phyloP scores from a whole-genome alignment of 2,797 vertebrate genomes.

The Poliocrania exsul region DNA sequence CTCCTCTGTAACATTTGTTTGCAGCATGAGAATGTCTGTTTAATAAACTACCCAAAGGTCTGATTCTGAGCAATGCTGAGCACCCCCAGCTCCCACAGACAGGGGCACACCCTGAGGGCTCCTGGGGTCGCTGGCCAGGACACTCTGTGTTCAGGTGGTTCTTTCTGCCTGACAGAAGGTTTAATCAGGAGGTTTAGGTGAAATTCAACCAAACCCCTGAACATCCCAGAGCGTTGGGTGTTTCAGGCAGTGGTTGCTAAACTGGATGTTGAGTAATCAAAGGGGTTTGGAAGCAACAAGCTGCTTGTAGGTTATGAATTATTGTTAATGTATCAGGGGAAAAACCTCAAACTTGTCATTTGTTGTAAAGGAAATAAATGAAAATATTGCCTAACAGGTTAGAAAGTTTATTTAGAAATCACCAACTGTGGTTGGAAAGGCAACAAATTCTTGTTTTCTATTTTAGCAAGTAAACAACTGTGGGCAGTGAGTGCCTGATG shows the following conservation, averaged over 20 bases:
- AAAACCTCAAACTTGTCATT: neutral
- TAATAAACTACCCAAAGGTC: constrained; percentile 69
- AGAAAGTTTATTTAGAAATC: neutral
- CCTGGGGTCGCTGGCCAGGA: neutral
- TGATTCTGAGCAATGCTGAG: constrained; percentile 66
- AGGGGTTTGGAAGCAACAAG: neutral
- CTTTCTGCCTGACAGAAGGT: neutral
- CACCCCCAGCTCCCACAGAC: constrained; percentile 24
- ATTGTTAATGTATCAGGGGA: neutral
- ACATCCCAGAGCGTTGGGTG: neutral
- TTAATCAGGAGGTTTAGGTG: neutral
- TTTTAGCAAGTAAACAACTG: neutral
- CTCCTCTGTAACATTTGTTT: constrained; percentile 72
- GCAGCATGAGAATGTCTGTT: constrained; percentile 76
- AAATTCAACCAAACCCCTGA: neutral
- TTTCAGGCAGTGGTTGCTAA: neutral
- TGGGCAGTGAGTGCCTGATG: neutral
- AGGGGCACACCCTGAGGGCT: neutral
- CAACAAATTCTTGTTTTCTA: neutral
- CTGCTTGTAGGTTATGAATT: neutral
- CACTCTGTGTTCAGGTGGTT: neutral
- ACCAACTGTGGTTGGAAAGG: neutral
- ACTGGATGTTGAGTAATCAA: neutral
- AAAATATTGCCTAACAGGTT: neutral
- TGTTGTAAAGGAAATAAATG: neutral